Percentiles rank a stretch among this genome's conserved stretches.
Conservation (phyloP, 1,140 invertebrate species). For the Achatina immaculata region DNA sequence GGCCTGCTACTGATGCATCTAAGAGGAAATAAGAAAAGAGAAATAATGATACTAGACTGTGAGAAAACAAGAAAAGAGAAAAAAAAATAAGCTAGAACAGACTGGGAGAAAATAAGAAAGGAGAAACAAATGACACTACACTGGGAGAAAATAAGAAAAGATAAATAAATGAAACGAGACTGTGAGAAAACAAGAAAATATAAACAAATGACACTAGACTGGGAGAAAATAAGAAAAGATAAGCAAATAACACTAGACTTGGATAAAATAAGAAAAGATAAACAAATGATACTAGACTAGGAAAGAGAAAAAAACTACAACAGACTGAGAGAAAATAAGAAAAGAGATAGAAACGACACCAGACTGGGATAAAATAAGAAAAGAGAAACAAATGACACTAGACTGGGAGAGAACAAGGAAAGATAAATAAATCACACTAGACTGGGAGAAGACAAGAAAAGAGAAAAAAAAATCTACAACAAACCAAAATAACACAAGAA, state of each 20-base stretch:
- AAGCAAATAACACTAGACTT: background rate
- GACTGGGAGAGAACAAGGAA: background rate
- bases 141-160: background rate
- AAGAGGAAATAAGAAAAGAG: background rate
- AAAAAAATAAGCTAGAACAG: background rate
- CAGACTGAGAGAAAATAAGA: background rate
- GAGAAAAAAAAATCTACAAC: slow-evolving; percentile 14
- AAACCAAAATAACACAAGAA: background rate
- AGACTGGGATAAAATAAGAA: slow-evolving; percentile 7
- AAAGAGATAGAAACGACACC: slow-evolving; percentile 7
- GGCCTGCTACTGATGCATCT: too few relatives aligned
- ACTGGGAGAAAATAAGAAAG: background rate
- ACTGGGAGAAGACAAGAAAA: background rate
- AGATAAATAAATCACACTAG: slow-evolving; percentile 3
- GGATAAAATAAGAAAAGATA: background rate
- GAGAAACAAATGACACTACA: background rate
- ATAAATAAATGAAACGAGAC: background rate
- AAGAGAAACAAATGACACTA: too few relatives aligned
- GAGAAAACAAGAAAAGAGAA: too few relatives aligned
- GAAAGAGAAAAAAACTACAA: background rate
- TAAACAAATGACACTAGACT: background rate
- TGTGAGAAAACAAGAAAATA: slow-evolving; percentile 12
- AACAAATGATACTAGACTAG: background rate
- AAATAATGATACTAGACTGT: background rate
- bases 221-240: background rate